Base-by-base conservation (phyloP, 2,888 invertebrate genomes). In the Aelia acuminata region DNA sequence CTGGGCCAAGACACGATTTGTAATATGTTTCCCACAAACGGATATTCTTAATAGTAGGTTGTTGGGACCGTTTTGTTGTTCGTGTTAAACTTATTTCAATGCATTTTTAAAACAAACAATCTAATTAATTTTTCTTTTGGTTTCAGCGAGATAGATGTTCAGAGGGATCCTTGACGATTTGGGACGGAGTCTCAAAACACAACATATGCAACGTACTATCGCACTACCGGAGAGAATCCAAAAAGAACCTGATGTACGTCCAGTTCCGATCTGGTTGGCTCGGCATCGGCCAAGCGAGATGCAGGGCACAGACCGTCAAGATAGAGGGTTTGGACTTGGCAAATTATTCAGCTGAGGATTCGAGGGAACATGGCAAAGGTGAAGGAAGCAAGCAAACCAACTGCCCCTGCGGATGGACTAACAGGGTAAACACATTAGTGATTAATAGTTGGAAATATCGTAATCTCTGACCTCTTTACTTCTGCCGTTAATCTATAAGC, bases 321-420 rank as follows among this genome's bases (percentile, higher is more conserved):
- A 48, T 35, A 26, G 35, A 43, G 1, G n/a, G 31, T 57, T 11
- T 63, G 35, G 15, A n/a, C 80, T 22, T 70, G 53, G 3, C 13
- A 35, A 18, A 85, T 47, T 31, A n/a, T 11, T 5, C 10, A 18
- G 49, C 22, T 7, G 84, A 84, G 11, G 84, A 57, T 48, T 84
- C 86, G 13, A 39, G 22, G 8, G 53, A 86, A 39, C 49, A 84
- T n/a, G 87, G 50, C 70, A 49, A 84, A 86, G 49, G 88, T 57
- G 57, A 15, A n/a, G 88, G 84, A 22, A 13, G 53, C 18, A 50
- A 50, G n/a, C n/a, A 35, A 20, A 88, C 90, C n/a, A 50, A 87
- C 7, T 90, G 90, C 53, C 80, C 87, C 11, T 90, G 90, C 70
- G 90, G 90, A 8, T 90, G 90, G 90, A 88, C 88, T 13, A 90